Percentiles rank a stretch among this genome's conserved stretches.
phyloP scores from a whole-genome alignment of 1,140 invertebrate genomes.

The Macrobrachium rosenbergii region DNA sequence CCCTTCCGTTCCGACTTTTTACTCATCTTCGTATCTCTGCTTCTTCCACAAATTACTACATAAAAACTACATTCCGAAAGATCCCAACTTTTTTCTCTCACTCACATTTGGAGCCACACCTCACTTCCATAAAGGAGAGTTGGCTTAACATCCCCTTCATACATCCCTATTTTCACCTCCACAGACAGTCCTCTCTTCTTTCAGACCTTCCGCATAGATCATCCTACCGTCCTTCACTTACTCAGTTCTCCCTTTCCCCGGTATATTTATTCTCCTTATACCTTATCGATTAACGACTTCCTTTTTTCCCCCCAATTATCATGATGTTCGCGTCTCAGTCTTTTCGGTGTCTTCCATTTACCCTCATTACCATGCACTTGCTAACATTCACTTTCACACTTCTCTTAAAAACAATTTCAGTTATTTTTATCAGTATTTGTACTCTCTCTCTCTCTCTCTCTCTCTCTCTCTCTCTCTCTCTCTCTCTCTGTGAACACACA shows the following conservation, averaged over 20 bases:
- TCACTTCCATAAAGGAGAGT: not conserved
- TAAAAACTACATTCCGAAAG: not conserved
- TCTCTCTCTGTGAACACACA: no score
- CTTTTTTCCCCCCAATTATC: no score
- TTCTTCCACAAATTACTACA: not conserved
- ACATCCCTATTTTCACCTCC: not conserved
- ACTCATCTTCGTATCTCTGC: not conserved
- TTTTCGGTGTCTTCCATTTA: no score
- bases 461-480: no score
- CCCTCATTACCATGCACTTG: no score
- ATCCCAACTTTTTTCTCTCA: not conserved
- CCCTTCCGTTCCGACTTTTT: not conserved
- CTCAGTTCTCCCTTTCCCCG: not conserved
- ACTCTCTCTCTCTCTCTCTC: not conserved
- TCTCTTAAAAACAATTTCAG: not conserved
- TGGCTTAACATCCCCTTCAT: not conserved
- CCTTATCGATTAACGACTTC: not conserved
- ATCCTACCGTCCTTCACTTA: not conserved
- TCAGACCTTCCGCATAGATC: not conserved
- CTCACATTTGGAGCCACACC: not conserved
- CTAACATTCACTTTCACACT: no score
- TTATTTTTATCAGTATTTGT: no score
- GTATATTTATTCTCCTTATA: not conserved
- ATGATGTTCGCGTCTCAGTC: no score
- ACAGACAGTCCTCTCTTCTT: no score